These are phyloP conservation scores for Dexiosoma caninum DNA, from an alignment of 2,888 invertebrate genomes.

Conservation along the genomic window DNA sequence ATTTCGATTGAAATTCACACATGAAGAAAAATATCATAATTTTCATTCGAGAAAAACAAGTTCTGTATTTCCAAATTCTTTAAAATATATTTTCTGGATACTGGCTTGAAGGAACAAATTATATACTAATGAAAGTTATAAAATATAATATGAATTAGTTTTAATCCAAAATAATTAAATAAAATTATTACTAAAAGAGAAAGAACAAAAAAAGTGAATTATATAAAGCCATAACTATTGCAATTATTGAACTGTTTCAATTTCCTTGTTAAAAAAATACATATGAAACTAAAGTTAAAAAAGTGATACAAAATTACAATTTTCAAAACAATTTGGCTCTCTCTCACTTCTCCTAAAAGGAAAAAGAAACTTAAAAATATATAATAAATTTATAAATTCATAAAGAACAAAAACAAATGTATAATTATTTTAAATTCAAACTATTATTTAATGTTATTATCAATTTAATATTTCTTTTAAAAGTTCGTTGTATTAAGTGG, in stretches of 20 bases:
- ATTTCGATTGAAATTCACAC: no score
- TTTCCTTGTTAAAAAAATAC: not conserved
- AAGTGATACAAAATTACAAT: not conserved
- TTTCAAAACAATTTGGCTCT: not conserved
- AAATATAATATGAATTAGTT: no score
- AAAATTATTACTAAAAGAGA: no score
- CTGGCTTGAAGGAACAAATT: no score
- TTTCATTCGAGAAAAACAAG: no score
- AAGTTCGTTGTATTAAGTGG: conserved; percentile 61
- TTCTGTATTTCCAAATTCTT: no score
- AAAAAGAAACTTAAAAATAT: not conserved
- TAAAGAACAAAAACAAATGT: not conserved
- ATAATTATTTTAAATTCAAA: conserved; percentile 11
- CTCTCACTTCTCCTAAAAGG: not conserved
- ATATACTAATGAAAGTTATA: no score
- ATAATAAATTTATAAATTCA: conserved; percentile 4
- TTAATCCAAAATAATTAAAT: no score
- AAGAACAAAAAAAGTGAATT: no score
- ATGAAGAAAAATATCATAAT: no score
- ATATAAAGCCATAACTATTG: not conserved
- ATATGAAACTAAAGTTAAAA: not conserved
- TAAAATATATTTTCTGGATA: no score
- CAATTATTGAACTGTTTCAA: not conserved
- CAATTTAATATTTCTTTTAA: conserved; percentile 26
- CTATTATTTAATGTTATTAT: conserved; percentile 5